Evolutionary conservation across 2,113 vertebrate species (phyloP), one percentile per base, ranked within the genome.

Genomic region (Sula dactylatra): DNA sequence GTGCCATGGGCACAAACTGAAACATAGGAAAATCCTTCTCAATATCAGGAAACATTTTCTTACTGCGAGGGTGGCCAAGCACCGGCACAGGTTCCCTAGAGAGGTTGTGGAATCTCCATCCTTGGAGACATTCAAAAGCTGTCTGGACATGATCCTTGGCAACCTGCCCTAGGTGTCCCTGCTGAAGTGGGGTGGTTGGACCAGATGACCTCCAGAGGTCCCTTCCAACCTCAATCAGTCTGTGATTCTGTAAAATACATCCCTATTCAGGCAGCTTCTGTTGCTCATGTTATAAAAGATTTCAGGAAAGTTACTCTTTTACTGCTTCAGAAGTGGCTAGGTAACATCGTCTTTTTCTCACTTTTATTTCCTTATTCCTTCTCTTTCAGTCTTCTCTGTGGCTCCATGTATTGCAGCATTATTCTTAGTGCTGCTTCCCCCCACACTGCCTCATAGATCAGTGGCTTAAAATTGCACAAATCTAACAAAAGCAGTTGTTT

Each of bases 331-430:
- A 74, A 82, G 19, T 50, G 31, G 22, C 18, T 22, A 54, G 5
- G 4, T 59, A 45, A n/a, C 14, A 8, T 34, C 16, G 19, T 59
- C 31, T 11, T 61, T 65, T 49, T 69, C 44, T 61, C 26, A 19
- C 8, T 61, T 52, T 13, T 55, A 20, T 86, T 42, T 72, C 8
- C 11, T 4, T 31, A 0, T 47, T 74, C 22, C 18, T 18, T 49
- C 36, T 56, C 16, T 62, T 62, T 50, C 26, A 31, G 26, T 58
- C 22, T 38, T 34, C 16, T 25, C 9, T 2, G 3, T 0, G 1
- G 32, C 10, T 4, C 52, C 13, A 11, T 34, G 19, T 38, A 44
- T 56, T 34, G 16, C 19, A 50, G 13, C 34, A 42, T 64, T 82
- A 58, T 22, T 83, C 32, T 64, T 72, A 44, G 25, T 64, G 34